A percentile compares a stretch with the other conserved stretches of the same genome.
phyloP scores from a whole-genome alignment of 2,888 invertebrate species.

The Panorpa germanica region DNA sequence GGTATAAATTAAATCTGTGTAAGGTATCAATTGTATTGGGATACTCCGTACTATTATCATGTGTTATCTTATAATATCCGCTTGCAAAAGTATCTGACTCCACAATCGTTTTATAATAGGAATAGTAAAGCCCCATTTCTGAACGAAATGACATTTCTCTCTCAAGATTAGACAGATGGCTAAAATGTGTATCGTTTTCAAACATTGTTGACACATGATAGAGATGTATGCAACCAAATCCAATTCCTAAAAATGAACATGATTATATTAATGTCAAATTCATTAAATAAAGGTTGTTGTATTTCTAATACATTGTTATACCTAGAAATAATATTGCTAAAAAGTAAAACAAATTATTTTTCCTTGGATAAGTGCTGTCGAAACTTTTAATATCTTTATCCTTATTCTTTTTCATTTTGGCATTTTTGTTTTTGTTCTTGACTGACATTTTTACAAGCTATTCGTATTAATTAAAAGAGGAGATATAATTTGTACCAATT shows the following conservation, averaged over 20 bases:
- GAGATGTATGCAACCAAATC: conserved; percentile 36
- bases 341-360: too few species aligned
- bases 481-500: too few species aligned
- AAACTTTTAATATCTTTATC: too few species aligned
- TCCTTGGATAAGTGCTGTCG: too few species aligned
- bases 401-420: too few species aligned
- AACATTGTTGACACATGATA: conserved; percentile 53
- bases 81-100: conserved; percentile 38
- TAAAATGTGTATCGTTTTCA: conserved; percentile 71
- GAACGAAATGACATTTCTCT: conserved; percentile 71
- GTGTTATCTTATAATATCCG: conserved; percentile 42
- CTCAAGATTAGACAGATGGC: conserved; percentile 63
- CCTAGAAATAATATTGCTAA: too few species aligned
- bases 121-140: conserved; percentile 82
- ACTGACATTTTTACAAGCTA: too few species aligned
- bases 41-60: conserved; percentile 63
- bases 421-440: too few species aligned
- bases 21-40: conserved; percentile 65
- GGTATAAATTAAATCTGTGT: conserved; percentile 65
- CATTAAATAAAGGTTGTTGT: too few species aligned
- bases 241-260: conserved; percentile 37
- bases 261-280: too few species aligned
- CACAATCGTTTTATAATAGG: conserved; percentile 67
- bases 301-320: too few species aligned
- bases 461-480: too few species aligned